Percentiles rank a stretch among this genome's conserved stretches.
Conservation (phyloP, 2,113 vertebrate genomes). For the Myocastor coypus region DNA sequence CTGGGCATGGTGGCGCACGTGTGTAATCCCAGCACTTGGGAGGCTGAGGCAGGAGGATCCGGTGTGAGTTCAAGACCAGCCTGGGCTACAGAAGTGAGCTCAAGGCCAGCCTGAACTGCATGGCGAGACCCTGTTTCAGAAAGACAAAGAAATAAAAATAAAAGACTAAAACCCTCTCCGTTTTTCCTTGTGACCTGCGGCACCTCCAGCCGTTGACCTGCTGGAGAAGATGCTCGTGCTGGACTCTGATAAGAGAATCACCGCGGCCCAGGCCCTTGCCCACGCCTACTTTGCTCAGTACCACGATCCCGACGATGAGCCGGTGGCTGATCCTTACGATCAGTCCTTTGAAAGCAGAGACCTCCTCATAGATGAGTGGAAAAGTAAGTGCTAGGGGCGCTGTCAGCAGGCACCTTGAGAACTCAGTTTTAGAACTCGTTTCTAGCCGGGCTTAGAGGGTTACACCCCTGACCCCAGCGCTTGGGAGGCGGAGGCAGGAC, state of each 20-base stretch:
- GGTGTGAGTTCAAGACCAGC: too few species aligned
- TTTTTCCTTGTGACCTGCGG: background rate
- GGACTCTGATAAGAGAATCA: slow-evolving; percentile 98
- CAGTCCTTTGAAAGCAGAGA: slow-evolving; percentile 99
- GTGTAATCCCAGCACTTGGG: too few species aligned
- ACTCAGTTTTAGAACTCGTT: background rate
- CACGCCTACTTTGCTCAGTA: slow-evolving; percentile 97
- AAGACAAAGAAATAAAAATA: too few species aligned
- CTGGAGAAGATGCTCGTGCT: slow-evolving; percentile 99
- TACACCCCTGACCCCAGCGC: background rate
- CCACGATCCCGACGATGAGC: slow-evolving; percentile 97
- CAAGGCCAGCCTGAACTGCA: too few species aligned
- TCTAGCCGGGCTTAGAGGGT: background rate
- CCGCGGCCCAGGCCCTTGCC: slow-evolving; percentile 95
- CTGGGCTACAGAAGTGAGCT: too few species aligned
- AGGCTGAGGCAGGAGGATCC: too few species aligned
- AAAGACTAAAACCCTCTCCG: too few species aligned
- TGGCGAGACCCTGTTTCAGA: too few species aligned
- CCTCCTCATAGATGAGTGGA: slow-evolving; percentile 98
- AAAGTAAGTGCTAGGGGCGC: slow-evolving; percentile 90
- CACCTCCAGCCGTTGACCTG: slow-evolving; percentile 93
- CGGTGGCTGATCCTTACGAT: slow-evolving; percentile 97
- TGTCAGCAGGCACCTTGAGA: background rate
- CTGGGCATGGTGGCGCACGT: too few species aligned
- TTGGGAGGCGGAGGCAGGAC: background rate